phyloP scores from a whole-genome alignment of 2,888 invertebrate genomes.

The Dolichopus griseipennis region DNA sequence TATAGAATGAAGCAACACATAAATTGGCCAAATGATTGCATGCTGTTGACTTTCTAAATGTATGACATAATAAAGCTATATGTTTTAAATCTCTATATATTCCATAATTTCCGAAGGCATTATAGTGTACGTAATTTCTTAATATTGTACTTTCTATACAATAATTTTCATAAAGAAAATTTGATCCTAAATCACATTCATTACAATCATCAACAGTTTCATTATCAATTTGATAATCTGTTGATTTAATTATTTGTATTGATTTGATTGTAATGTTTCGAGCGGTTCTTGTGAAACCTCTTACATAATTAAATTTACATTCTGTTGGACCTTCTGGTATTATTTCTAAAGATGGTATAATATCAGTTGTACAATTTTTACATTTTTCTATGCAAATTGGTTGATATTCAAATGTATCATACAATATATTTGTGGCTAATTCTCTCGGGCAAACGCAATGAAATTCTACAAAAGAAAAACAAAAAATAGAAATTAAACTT shows the following conservation, averaged over 20 bases:
- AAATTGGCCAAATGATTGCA: conserved; percentile 61
- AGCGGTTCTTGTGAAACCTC: conserved; percentile 22
- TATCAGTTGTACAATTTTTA: conserved; percentile 16
- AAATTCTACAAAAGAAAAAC: conserved; percentile 36
- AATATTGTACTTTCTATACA: conserved; percentile 35
- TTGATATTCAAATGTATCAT: conserved; percentile 30
- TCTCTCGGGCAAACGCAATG: conserved; percentile 43
- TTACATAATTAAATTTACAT: conserved; percentile 33
- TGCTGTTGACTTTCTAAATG: conserved; percentile 45
- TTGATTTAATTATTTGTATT: conserved; percentile 20
- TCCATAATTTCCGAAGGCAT: conserved; percentile 31
- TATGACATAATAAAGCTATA: conserved; percentile 39
- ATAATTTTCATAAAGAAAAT: conserved; percentile 34
- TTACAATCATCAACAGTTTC: conserved; percentile 27
- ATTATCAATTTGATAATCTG: conserved; percentile 22
- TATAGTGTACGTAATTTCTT: conserved; percentile 34
- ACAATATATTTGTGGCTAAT: conserved; percentile 26
- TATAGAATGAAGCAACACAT: conserved; percentile 52
- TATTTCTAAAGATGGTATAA: conserved; percentile 4
- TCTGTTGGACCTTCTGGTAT: conserved; percentile 12
- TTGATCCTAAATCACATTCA: conserved; percentile 32
- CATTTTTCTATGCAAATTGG: conserved; percentile 34
- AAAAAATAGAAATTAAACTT: conserved; percentile 1
- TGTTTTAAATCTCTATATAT: conserved; percentile 34
- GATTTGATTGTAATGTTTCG: conserved; percentile 16